These are phyloP conservation scores for Agrotis exclamationis DNA, from an alignment of 2,888 invertebrate genomes.

Conservation along the genomic window DNA sequence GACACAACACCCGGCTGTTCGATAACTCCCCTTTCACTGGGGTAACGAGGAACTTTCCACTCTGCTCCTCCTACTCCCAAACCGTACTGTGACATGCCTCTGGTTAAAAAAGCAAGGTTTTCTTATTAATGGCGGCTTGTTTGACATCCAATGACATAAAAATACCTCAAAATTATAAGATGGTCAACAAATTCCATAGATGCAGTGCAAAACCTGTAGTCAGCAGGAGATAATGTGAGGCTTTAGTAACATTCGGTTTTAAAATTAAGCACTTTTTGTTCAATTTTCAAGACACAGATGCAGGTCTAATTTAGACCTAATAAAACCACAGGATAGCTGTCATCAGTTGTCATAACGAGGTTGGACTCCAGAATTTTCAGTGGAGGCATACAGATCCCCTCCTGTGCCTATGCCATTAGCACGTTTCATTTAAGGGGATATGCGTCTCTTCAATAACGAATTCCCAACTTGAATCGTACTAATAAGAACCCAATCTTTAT, in stretches of 20 bases:
- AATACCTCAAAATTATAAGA: conserved; percentile 9
- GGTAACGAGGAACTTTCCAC: no score
- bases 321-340: conserved; percentile 40
- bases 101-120: not conserved
- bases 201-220: conserved; percentile 9
- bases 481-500: not conserved
- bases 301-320: conserved; percentile 6
- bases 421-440: conserved; percentile 14
- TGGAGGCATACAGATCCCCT: not conserved
- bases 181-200: not conserved
- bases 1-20: no score
- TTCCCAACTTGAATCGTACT: conserved; percentile 7
- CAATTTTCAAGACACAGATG: not conserved
- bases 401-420: conserved; percentile 11
- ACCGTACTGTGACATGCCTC: no score
- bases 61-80: no score
- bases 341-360: not conserved
- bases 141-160: conserved; percentile 10
- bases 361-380: not conserved
- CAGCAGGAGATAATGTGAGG: not conserved
- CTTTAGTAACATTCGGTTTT: not conserved
- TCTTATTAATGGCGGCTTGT: not conserved
- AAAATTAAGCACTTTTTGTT: not conserved
- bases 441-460: not conserved
- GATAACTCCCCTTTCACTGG: no score